Percentiles rank a stretch among this genome's conserved stretches.
Evolutionary conservation across 2,797 vertebrate genomes (phyloP).

Genomic region (Cyclura pinguis): DNA sequence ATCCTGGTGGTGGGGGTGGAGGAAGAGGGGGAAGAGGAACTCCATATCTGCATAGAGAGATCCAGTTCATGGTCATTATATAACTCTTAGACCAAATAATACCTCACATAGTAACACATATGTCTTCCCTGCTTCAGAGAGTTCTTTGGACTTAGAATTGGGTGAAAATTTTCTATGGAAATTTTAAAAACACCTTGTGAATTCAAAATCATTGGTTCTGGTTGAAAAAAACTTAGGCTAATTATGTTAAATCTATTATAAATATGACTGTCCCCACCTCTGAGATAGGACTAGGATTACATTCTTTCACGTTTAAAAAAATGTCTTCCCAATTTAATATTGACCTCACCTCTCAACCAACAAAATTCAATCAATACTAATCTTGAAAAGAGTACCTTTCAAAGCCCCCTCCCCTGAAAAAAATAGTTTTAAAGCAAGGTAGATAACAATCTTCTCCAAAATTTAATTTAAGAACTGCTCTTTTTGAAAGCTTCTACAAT

Average conservation of each 20-base stretch:
- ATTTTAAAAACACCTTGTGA: no score
- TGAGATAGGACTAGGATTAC: neutral
- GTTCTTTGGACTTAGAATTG: neutral
- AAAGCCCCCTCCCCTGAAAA: no score
- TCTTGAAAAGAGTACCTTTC: neutral
- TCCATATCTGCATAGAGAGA: slow-evolving; percentile 70
- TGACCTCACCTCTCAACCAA: neutral
- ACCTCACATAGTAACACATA: no score
- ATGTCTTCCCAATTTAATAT: neutral
- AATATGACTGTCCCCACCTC: neutral
- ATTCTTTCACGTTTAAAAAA: neutral
- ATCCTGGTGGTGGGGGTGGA: slow-evolving; percentile 69
- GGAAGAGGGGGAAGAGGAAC: slow-evolving; percentile 58
- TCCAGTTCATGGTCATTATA: neutral
- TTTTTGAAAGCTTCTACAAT: no score
- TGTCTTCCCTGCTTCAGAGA: neutral
- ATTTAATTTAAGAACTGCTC: no score
- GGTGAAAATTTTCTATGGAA: neutral
- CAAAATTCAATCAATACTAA: neutral
- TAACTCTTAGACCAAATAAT: neutral
- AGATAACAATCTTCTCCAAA: no score
- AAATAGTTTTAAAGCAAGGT: no score
- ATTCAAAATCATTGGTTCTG: neutral
- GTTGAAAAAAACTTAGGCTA: neutral
- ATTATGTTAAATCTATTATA: neutral